phyloP scores from a whole-genome alignment of 2,113 vertebrate species.

The Vidua macroura region DNA sequence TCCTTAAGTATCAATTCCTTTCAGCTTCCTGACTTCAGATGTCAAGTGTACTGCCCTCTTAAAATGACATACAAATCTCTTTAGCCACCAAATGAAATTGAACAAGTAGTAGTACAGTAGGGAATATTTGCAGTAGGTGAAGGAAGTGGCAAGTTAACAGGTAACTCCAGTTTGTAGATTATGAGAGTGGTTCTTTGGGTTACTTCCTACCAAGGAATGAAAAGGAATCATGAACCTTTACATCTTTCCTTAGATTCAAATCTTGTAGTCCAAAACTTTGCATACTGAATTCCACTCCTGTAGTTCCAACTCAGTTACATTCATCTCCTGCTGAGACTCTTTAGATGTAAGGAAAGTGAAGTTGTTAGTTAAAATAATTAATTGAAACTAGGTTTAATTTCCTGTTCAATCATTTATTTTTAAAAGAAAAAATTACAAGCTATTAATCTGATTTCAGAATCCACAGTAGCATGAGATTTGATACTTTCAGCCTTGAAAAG shows the following conservation, averaged over 20 bases:
- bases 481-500: background rate
- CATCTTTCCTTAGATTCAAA: background rate
- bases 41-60: background rate
- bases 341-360: background rate
- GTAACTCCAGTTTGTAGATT: background rate
- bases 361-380: background rate
- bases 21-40: background rate
- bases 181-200: background rate
- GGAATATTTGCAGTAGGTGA: background rate
- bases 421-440: background rate
- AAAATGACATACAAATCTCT: background rate
- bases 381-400: background rate
- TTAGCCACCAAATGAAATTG: background rate
- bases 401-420: background rate
- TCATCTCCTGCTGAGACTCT: background rate
- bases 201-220: background rate
- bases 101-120: background rate
- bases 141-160: background rate
- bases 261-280: background rate
- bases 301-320: background rate
- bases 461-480: background rate
- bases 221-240: background rate
- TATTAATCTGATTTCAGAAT: background rate
- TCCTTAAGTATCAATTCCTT: background rate
- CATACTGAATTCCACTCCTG: background rate